phyloP scores from a whole-genome alignment of 2,797 vertebrate species.

The Lepus townsendii region DNA sequence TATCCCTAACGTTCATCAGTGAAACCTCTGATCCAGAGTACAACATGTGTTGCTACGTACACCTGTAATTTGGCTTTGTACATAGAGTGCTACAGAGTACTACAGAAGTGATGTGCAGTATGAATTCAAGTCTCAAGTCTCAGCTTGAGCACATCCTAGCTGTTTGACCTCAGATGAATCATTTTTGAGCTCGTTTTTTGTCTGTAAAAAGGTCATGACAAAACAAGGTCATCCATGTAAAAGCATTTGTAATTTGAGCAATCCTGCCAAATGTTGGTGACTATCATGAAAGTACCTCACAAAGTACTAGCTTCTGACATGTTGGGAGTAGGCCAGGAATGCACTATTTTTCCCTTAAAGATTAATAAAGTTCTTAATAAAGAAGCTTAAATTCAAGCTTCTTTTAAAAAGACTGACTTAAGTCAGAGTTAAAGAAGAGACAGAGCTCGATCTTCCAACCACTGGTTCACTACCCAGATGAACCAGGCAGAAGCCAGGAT shows the following conservation, averaged over 20 bases:
- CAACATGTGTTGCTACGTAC: neutral
- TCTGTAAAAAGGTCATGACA: neutral
- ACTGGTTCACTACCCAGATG: too few species aligned
- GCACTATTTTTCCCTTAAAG: neutral
- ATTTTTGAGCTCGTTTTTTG: neutral
- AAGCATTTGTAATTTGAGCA: neutral
- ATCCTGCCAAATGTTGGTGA: neutral
- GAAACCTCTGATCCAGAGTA: neutral
- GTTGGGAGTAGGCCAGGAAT: neutral
- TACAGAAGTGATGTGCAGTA: neutral
- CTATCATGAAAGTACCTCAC: neutral
- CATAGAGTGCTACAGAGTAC: neutral
- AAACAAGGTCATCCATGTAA: neutral
- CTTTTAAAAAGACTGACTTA: too few species aligned
- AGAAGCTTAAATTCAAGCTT: too few species aligned
- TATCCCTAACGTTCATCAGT: neutral
- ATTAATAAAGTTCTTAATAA: too few species aligned
- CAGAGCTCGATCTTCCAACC: too few species aligned
- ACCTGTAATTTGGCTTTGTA: neutral
- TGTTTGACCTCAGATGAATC: neutral
- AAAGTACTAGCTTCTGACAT: neutral
- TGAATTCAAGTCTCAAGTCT: conserved; percentile 22
- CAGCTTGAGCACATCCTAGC: neutral
- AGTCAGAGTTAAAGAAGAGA: too few species aligned
- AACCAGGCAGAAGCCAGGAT: too few species aligned